phyloP scores from a whole-genome alignment of 2,888 invertebrate species.

The Drosophila meridiana region DNA sequence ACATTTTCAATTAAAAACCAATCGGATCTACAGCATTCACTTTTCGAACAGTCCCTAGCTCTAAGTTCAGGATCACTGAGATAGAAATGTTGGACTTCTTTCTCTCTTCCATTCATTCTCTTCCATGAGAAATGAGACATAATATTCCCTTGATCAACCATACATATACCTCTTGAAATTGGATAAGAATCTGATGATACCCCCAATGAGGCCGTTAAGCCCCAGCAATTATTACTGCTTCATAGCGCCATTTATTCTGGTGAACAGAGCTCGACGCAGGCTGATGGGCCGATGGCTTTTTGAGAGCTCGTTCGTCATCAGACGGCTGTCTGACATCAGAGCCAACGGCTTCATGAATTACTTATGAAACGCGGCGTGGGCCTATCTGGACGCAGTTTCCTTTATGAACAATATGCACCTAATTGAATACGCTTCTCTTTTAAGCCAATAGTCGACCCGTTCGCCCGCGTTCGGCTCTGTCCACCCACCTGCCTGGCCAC shows the following conservation, averaged over 20 bases:
- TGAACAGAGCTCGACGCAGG: background rate
- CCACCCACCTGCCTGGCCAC: conserved; percentile 1
- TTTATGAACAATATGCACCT: conserved; percentile 3
- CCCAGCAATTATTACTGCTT: conserved; percentile 8
- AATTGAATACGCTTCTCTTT: conserved; percentile 13
- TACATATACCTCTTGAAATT: background rate
- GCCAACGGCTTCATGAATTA: conserved; percentile 28
- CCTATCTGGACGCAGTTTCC: conserved; percentile 1
- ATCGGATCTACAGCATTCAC: too few relatives aligned
- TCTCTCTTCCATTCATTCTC: too few relatives aligned
- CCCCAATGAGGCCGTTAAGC: background rate
- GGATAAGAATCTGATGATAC: background rate
- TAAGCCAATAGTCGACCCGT: conserved; percentile 3
- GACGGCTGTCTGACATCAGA: conserved; percentile 12
- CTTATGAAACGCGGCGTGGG: conserved; percentile 7
- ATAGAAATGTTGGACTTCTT: too few relatives aligned
- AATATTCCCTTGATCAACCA: too few relatives aligned
- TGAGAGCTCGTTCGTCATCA: conserved; percentile 15
- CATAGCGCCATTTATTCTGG: background rate
- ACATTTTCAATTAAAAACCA: too few relatives aligned
- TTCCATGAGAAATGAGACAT: too few relatives aligned
- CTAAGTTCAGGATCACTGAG: too few relatives aligned
- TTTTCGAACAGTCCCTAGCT: too few relatives aligned
- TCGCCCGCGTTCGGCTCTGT: background rate
- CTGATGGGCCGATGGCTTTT: conserved; percentile 1